Base-by-base conservation (phyloP, 2,888 invertebrate species). In the Brassicogethes aeneus region DNA sequence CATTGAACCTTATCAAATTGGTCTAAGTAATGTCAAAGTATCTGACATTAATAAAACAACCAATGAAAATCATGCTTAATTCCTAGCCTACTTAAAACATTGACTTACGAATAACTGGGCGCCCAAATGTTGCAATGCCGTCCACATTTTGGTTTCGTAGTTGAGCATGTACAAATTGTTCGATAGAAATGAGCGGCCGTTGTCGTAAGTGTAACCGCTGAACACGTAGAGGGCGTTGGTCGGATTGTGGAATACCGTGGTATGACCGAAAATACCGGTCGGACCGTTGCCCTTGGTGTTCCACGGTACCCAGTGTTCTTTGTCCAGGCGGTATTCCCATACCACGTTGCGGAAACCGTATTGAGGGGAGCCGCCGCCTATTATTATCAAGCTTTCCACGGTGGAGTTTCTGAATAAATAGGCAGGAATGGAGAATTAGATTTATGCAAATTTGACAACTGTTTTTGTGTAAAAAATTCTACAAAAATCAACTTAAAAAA, bases 141-240 rank as follows among this genome's bases (percentile, higher is more conserved):
- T 86, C 92, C 92, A 93, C 31, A 75, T 77, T 51, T 79, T 78
- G 1, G 80, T 80, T n/a, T 80, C 80, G 59, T 80, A 76, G 64
- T 89, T 84, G 34, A 92, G 72, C 0, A 85, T 81, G 56, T 84
- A 91, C 1, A 93, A 68, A 59, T 81, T 82, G 56, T 83, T 82
- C 0, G 89, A 87, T 32, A 85, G 71, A n/a, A 56, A 51, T 7
- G 64, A 60, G 38, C 60, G 49, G 40, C 62, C 60, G 23, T 88
- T 83, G 37, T 82, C 77, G 1, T 85, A 88, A 2, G 83, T 70
- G 52, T 86, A 82, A 3, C 95, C 95, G 3, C 95, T 95, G 62
- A 88, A 94, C 1, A 95, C 76, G 57, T 93, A 95, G 42, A 95
- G 75, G 55, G 87, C 85, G 52, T 89, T 82, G 0, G 86, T 85